phyloP scores from a whole-genome alignment of 2,888 invertebrate species.

The Rotaria sp. region DNA sequence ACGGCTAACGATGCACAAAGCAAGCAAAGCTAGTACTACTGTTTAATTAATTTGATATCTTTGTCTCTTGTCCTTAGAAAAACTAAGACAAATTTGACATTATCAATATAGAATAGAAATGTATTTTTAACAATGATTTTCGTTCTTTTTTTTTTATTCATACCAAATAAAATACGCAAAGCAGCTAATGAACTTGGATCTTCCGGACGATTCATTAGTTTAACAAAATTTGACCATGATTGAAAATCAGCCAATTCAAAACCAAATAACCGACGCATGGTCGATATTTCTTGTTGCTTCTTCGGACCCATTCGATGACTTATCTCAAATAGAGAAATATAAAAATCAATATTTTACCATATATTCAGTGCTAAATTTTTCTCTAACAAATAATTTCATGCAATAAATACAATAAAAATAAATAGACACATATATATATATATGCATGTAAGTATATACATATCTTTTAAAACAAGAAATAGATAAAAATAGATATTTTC shows the following conservation, averaged over 20 bases:
- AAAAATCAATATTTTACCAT: no score
- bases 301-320: background rate
- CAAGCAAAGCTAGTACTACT: background rate
- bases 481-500: background rate
- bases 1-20: background rate
- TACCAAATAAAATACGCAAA: slow-evolving; percentile 73
- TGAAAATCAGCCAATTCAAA: slow-evolving; percentile 44
- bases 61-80: background rate
- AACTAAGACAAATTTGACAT: background rate
- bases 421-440: background rate
- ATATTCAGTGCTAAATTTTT: background rate
- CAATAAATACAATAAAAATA: background rate
- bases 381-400: background rate
- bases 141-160: slow-evolving; percentile 48
- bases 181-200: slow-evolving; percentile 73
- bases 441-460: no score
- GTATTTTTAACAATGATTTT: no score
- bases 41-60: background rate
- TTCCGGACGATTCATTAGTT: slow-evolving; percentile 64
- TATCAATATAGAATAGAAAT: background rate
- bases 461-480: background rate
- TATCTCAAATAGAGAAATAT: background rate
- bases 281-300: background rate
- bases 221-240: slow-evolving; percentile 66
- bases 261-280: slow-evolving; percentile 43